Evolutionary conservation across 2,888 invertebrate species (phyloP), one percentile per base, ranked within the genome.

Genomic region (Harmothoe impar): DNA sequence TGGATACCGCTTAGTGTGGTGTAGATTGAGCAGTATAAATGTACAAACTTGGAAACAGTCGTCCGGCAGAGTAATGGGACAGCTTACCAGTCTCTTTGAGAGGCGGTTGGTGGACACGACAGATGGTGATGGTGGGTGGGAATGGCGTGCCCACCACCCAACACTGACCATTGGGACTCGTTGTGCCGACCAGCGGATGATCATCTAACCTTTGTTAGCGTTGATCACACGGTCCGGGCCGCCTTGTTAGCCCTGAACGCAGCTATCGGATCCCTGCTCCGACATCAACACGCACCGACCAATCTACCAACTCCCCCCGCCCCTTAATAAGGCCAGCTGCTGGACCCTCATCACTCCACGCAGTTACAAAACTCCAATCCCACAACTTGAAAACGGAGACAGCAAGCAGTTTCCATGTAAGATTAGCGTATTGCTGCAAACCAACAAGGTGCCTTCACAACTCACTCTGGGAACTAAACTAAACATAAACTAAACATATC

Each of bases 171-270:
- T 23, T 81, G 43, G 43, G 81, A 81, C 81, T 81, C 17, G 43
- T 81, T 20, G 35, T 12, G 17, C 81, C 81, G 81, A 10, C 35
- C 81, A 29, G 25, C 5, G 15, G 35, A 81, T 43, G 81, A 43
- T 43, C 81, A 43, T 20, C 81, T 43, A 43, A 43, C 81, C 35
- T 81, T 81, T 33, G 81, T 81, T 81, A 43, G 81, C 43, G 33
- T 25, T 81, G 81, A 43, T 81, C 81, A 81, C 81, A 81, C 33
- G 81, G 20, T 35, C 35, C 81, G 20, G 35, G 25, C 43, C 81
- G 43, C 35, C 81, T 81, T 81, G 81, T 81, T 81, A 81, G 81
- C n/a, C 43, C 81, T n/a, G 43, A 17, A 72, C 72, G 62, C 23
- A 12, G 20, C 62, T n/a, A 43, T 43, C 43, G 10, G 43, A 43